Evolutionary conservation across 2,113 vertebrate species (phyloP).

Genomic region (Neolamprologus toae): DNA sequence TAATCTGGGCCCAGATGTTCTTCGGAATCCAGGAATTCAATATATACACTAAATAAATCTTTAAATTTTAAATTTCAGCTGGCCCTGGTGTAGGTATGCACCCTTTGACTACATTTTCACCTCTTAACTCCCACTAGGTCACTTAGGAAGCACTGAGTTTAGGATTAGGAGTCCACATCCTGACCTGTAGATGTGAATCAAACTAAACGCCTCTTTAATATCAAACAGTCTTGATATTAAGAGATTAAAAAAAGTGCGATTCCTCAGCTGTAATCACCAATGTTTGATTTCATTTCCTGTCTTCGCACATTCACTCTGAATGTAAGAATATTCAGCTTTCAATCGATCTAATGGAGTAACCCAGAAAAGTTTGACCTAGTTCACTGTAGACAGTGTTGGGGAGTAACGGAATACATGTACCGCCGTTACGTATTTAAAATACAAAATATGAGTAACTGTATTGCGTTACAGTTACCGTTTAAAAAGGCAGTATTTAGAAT

Average conservation of each 20-base stretch:
- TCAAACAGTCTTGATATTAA: not conserved
- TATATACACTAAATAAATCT: not conserved
- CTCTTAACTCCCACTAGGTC: not conserved
- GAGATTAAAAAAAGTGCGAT: not conserved
- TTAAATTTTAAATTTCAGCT: not conserved
- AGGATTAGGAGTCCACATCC: fast-evolving
- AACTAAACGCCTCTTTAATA: not conserved
- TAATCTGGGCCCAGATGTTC: not conserved
- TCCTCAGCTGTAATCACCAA: not conserved
- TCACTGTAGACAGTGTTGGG: not conserved
- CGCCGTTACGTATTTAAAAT: too few relatives aligned
- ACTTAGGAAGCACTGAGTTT: not conserved
- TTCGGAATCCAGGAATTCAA: not conserved
- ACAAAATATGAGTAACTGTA: too few relatives aligned
- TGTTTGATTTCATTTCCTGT: not conserved
- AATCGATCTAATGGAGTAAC: not conserved
- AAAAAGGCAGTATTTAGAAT: too few relatives aligned
- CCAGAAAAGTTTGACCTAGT: slow-evolving; percentile 19
- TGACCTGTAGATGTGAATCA: not conserved
- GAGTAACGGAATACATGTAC: too few relatives aligned
- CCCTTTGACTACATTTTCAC: not conserved
- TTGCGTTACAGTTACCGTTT: too few relatives aligned
- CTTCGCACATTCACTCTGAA: not conserved
- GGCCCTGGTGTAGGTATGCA: not conserved
- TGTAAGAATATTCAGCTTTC: not conserved